Conservation (phyloP, 2,113 vertebrate genomes). For the Psittacula cyanocephala region DNA sequence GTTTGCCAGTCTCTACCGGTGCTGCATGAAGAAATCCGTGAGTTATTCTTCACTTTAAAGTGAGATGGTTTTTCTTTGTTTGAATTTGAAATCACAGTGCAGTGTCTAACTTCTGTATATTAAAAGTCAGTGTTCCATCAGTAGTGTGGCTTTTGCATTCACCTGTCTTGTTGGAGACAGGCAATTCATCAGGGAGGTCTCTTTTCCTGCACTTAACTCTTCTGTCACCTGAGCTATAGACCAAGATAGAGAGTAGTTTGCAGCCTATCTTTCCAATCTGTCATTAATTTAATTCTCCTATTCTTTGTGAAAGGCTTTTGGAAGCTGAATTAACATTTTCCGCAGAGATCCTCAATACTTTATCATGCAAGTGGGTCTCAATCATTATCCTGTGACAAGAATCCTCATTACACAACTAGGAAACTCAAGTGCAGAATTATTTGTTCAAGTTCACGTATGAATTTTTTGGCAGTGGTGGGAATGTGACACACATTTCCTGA, state of each 20-base stretch:
- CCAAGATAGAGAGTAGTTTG: background rate
- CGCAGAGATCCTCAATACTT: background rate
- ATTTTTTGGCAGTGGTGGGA: background rate
- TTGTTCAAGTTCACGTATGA: background rate
- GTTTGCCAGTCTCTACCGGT: background rate
- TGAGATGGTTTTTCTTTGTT: background rate
- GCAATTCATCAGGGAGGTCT: background rate
- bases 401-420: background rate
- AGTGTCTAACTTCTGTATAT: background rate
- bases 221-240: background rate
- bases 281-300: background rate
- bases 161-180: background rate
- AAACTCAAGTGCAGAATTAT: background rate
- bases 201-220: background rate
- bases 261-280: background rate
- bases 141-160: background rate
- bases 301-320: slow-evolving; percentile 34
- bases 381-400: background rate
- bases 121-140: background rate
- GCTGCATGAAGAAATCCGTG: background rate
- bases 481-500: background rate
- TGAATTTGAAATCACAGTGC: background rate
- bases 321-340: slow-evolving; percentile 7
- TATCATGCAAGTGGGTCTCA: background rate
- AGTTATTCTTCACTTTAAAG: background rate